These are phyloP conservation scores for Phylloscopus collybita DNA, from an alignment of 2,797 vertebrate species.

Conservation along the genomic window DNA sequence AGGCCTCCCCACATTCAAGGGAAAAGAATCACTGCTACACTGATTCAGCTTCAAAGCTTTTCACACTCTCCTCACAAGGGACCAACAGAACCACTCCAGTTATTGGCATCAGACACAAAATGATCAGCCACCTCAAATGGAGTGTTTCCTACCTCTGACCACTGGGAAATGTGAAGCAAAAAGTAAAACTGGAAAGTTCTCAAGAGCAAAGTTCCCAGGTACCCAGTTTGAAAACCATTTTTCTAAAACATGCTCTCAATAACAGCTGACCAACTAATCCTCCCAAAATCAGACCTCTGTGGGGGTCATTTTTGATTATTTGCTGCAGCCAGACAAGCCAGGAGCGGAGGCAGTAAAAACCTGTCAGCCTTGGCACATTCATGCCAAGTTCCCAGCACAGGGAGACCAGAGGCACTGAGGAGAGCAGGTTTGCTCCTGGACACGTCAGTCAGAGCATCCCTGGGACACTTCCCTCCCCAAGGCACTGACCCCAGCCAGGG, in stretches of 20 bases:
- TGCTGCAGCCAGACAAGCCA: not conserved
- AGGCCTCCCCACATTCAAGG: not conserved
- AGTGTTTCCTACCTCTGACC: not conserved
- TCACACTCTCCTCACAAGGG: not conserved
- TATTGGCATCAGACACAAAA: not conserved
- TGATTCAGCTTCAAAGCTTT: not conserved
- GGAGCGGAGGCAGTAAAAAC: not conserved
- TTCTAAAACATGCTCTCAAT: not conserved
- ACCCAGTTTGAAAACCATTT: not conserved
- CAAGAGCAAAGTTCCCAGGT: not conserved
- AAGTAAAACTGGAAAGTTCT: not conserved
- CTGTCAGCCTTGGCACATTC: not conserved
- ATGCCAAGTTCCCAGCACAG: not conserved
- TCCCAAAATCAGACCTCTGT: accelerated
- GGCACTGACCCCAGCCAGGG: accelerated
- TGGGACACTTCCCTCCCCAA: accelerated
- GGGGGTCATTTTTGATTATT: not conserved
- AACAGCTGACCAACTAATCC: not conserved
- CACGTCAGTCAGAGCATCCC: accelerated
- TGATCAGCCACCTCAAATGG: not conserved
- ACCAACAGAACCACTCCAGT: not conserved
- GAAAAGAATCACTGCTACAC: not conserved
- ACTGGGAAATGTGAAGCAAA: not conserved
- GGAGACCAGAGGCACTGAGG: not conserved
- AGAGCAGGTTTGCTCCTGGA: not conserved